A percentile compares a stretch with the other conserved stretches of the same genome.
phyloP scores from a whole-genome alignment of 23 tunicate genomes.

The Ascidia mentula region DNA sequence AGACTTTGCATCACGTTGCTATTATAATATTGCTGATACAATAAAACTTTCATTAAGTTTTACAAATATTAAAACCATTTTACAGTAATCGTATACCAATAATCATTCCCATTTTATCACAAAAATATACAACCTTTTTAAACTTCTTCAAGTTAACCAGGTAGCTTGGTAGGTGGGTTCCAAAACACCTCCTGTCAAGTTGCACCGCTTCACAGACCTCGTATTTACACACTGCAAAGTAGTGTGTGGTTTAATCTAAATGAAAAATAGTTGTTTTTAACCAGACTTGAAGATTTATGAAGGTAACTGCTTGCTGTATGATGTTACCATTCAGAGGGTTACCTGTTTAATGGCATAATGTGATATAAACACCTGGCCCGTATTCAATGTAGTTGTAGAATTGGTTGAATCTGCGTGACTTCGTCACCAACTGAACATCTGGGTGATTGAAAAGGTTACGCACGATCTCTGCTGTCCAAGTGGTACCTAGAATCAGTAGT shows the following conservation, averaged over 20 bases:
- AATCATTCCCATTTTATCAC: too few species aligned
- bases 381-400: neutral
- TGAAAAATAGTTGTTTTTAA: too few species aligned
- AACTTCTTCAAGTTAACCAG: conserved; percentile 10
- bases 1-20: too few species aligned
- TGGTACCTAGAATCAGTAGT: neutral
- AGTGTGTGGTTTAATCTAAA: neutral
- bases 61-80: too few species aligned
- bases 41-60: too few species aligned
- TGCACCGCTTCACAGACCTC: neutral
- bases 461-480: conserved; percentile 14
- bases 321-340: too few species aligned
- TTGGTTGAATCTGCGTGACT: neutral
- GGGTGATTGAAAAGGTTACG: neutral
- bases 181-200: neutral
- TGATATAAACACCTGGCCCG: neutral
- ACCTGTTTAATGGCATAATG: too few species aligned
- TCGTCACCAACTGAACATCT: neutral
- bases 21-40: too few species aligned
- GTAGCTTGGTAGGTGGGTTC: conserved; percentile 8
- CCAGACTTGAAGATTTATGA: too few species aligned
- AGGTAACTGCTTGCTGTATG: too few species aligned
- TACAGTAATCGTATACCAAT: too few species aligned
- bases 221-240: neutral
- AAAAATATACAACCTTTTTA: neutral